A percentile compares a stretch with the other conserved stretches of the same genome.
phyloP scores from a whole-genome alignment of 1,140 invertebrate species.

The Leptopilina boulardi region DNA sequence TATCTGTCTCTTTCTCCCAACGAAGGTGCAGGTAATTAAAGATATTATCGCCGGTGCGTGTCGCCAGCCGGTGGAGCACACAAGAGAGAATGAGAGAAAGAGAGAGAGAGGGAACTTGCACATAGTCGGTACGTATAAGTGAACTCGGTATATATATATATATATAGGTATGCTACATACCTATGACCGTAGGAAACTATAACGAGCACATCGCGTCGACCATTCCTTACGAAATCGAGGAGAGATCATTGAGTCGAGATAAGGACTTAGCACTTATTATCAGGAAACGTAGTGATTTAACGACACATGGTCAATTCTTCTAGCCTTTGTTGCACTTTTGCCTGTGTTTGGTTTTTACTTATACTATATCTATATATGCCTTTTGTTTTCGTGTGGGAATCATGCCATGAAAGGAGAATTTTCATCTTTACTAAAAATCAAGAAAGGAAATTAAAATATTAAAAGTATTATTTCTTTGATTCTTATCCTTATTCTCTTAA shows the following conservation, averaged over 20 bases:
- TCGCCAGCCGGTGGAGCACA: slow-evolving; percentile 63
- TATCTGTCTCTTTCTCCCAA: slow-evolving; percentile 39
- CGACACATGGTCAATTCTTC: slow-evolving; percentile 36
- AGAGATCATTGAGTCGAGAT: slow-evolving; percentile 38
- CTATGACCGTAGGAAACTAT: slow-evolving; percentile 50
- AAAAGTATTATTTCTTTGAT: background rate
- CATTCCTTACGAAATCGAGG: slow-evolving; percentile 47
- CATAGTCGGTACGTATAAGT: slow-evolving; percentile 43
- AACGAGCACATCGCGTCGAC: slow-evolving; percentile 52
- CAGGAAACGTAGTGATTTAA: slow-evolving; percentile 49
- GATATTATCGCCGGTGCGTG: slow-evolving; percentile 73
- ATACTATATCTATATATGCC: background rate
- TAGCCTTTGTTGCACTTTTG: slow-evolving; percentile 19
- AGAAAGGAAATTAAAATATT: background rate
- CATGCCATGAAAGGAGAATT: background rate
- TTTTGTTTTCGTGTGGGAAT: slow-evolving; percentile 22
- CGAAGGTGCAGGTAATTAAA: slow-evolving; percentile 69
- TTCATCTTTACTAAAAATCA: background rate
- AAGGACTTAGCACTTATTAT: slow-evolving; percentile 44
- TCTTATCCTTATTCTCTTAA: background rate
- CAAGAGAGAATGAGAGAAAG: too few species aligned
- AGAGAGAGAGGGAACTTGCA: slow-evolving; percentile 36
- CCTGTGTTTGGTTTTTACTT: background rate
- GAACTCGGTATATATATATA: too few species aligned
- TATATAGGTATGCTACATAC: too few species aligned